phyloP scores from a whole-genome alignment of 2,888 invertebrate genomes.

The Phyllotreta cruciferae region DNA sequence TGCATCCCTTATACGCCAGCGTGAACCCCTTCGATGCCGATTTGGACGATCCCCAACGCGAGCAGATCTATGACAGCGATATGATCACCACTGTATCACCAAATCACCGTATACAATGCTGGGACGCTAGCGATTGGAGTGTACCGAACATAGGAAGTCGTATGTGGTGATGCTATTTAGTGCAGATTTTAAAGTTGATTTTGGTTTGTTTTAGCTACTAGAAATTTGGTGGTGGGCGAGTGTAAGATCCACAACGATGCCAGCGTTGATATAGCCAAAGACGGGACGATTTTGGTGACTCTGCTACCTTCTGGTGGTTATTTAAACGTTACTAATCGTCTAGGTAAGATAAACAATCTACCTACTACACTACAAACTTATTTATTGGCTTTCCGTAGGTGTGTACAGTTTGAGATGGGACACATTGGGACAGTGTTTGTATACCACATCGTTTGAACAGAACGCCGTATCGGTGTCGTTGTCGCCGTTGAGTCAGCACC shows the following conservation, averaged over 20 bases:
- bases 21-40: slow-evolving; percentile 57
- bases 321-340: slow-evolving; percentile 73
- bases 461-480: slow-evolving; percentile 85
- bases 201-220: slow-evolving; percentile 65
- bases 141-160: slow-evolving; percentile 79
- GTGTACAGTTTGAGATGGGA: slow-evolving; percentile 81
- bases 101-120: slow-evolving; percentile 82
- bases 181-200: too few species aligned
- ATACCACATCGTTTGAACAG: slow-evolving; percentile 78
- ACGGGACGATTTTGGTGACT: slow-evolving; percentile 79
- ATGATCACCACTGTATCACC: slow-evolving; percentile 67
- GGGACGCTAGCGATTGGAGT: slow-evolving; percentile 77
- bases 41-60: slow-evolving; percentile 56
- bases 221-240: slow-evolving; percentile 79
- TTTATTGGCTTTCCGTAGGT: slow-evolving; percentile 60
- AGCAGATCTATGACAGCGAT: slow-evolving; percentile 57
- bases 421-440: slow-evolving; percentile 78
- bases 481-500: slow-evolving; percentile 80
- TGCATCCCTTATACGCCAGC: slow-evolving; percentile 62
- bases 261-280: slow-evolving; percentile 82
- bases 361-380: neutral
- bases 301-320: slow-evolving; percentile 75
- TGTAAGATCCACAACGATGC: slow-evolving; percentile 90
- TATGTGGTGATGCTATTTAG: too few species aligned
- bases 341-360: slow-evolving; percentile 64